phyloP scores from a whole-genome alignment of 2,888 invertebrate genomes.

The Heliconius ethilla region DNA sequence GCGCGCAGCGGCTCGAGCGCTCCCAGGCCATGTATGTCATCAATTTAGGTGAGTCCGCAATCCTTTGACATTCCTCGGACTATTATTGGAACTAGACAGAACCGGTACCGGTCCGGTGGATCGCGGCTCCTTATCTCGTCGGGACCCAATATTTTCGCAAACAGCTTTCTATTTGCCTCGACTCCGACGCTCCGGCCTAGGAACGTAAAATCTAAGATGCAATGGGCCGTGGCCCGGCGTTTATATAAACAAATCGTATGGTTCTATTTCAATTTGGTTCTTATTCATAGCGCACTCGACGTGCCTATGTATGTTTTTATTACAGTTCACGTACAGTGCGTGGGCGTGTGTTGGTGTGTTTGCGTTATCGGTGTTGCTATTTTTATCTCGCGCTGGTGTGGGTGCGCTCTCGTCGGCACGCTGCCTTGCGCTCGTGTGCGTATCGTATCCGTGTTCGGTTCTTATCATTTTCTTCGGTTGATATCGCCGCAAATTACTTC shows the following conservation, averaged over 20 bases:
- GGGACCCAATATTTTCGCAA: slow-evolving; percentile 58
- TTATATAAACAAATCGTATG: slow-evolving; percentile 64
- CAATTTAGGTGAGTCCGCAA: slow-evolving; percentile 80
- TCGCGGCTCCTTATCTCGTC: slow-evolving; percentile 45
- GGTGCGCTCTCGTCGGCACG: slow-evolving; percentile 53
- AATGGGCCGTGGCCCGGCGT: slow-evolving; percentile 47
- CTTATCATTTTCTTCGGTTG: slow-evolving; percentile 73
- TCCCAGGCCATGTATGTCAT: slow-evolving; percentile 82
- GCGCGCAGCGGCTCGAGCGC: slow-evolving; percentile 78
- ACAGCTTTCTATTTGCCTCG: slow-evolving; percentile 58
- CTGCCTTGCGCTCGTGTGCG: slow-evolving; percentile 55
- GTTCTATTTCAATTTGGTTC: slow-evolving; percentile 73
- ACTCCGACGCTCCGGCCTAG: slow-evolving; percentile 37
- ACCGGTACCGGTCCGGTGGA: slow-evolving; percentile 66
- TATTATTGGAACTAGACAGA: slow-evolving; percentile 71
- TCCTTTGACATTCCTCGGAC: slow-evolving; percentile 61
- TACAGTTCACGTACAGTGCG: slow-evolving; percentile 76
- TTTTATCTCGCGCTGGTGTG: slow-evolving; percentile 61
- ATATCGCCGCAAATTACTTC: slow-evolving; percentile 64
- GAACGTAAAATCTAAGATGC: slow-evolving; percentile 42
- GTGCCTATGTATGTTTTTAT: slow-evolving; percentile 76
- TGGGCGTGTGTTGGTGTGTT: slow-evolving; percentile 80
- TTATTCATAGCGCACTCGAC: slow-evolving; percentile 70
- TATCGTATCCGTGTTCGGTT: slow-evolving; percentile 72
- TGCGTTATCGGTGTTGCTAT: slow-evolving; percentile 78